Evolutionary conservation across 2,797 vertebrate genomes (phyloP), one percentile per base, ranked within the genome.

Genomic region (Typhlichthys eigenmanni): DNA sequence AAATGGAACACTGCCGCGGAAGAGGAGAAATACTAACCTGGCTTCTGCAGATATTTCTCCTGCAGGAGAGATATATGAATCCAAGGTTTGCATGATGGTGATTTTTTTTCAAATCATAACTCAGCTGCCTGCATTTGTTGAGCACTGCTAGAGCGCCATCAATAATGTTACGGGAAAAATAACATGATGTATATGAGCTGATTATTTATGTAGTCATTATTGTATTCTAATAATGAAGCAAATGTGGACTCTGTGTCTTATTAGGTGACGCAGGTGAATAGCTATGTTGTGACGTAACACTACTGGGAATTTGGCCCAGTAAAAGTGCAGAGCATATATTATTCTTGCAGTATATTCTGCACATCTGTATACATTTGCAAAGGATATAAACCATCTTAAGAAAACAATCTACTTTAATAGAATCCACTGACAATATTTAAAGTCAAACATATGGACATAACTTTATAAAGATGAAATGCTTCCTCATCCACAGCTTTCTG

Each of bases 21-120:
- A 79, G 84, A 69, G 60, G 53, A 75, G 78, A 69, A 78, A 90
- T 87, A 87, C 85, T 87, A 87, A 82, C 58, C 57, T 71, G 69
- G 71, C 76, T 82, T 75, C 71, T 74, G 82, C 81, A 86, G 85
- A 86, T 85, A 85, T 87, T 88, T 86, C 84, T 74, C 78, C 86
- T 87, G 82, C 88, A 86, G 83, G 81, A 76, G 68, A 58, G 67
- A 68, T 83, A 78, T 79, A 86, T 88, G 83, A 90, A 90, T 89
- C 80, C 74, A 13, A 12, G 68, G 71, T 81, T 86, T 78, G 79
- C 81, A 76, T 81, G 83, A 84, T 76, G 83, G 63, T n/a, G 51
- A 81, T 78, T 83, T 82, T 85, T 80, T 87, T 79, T 72, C 59
- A 61, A 76, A 82, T 82, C 80, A 84, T 85, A 84, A 86, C 66